Evolutionary conservation across 2,113 vertebrate species (phyloP).

Genomic region (Callipepla californica): DNA sequence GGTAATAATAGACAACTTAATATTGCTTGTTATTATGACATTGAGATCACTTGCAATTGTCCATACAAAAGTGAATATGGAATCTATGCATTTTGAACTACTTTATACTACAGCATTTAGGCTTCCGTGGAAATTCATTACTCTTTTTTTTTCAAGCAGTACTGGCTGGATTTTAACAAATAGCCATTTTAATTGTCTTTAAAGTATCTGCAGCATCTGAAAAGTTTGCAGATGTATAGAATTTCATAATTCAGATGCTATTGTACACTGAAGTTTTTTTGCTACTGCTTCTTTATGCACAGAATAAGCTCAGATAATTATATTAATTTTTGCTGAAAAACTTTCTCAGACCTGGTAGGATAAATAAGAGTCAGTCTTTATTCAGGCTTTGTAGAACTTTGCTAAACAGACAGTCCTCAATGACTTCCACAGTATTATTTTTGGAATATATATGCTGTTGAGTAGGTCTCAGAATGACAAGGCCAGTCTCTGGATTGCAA

Average conservation of each 20-base stretch:
- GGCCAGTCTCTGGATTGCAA: not conserved
- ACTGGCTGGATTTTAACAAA: not conserved
- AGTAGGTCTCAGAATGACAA: not conserved
- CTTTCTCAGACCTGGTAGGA: not conserved
- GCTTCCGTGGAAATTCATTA: not conserved
- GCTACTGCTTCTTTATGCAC: not conserved
- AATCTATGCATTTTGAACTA: not conserved
- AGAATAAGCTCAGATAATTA: not conserved
- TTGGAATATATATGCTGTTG: not conserved
- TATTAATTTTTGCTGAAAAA: slow-evolving; percentile 5
- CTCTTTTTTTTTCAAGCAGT: not conserved
- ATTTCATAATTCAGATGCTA: not conserved
- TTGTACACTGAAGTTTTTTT: not conserved
- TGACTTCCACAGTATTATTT: not conserved
- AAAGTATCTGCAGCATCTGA: not conserved
- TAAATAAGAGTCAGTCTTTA: not conserved
- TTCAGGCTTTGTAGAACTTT: not conserved
- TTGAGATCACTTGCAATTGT: not conserved
- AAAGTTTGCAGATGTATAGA: not conserved
- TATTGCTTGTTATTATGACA: not conserved
- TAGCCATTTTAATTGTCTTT: not conserved
- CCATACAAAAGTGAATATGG: fast-evolving
- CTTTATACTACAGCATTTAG: not conserved
- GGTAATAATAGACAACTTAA: not conserved
- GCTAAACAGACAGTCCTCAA: not conserved